These are phyloP conservation scores for Chironomus tepperi DNA, from an alignment of 1,140 invertebrate species.

Conservation along the genomic window DNA sequence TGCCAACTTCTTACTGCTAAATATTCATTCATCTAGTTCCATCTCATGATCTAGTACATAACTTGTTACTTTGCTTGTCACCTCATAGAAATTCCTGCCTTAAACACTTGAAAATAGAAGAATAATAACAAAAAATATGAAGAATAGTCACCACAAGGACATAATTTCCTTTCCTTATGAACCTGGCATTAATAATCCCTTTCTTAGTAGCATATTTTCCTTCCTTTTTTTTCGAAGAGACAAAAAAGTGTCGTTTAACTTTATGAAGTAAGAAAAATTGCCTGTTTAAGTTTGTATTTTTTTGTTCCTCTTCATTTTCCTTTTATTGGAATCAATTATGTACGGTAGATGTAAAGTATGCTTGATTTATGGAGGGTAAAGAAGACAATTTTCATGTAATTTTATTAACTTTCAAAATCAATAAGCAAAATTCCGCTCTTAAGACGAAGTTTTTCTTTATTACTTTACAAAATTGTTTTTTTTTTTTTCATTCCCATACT, in stretches of 20 bases:
- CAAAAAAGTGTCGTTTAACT: slow-evolving; percentile 13
- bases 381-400: slow-evolving; percentile 22
- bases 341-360: not conserved
- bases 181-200: no score
- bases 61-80: no score
- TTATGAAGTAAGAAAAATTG: slow-evolving; percentile 14
- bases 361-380: slow-evolving; percentile 13
- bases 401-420: slow-evolving; percentile 22
- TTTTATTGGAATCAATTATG: slow-evolving; percentile 16
- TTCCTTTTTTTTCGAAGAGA: not conserved
- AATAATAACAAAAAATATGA: no score
- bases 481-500: not conserved
- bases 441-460: not conserved
- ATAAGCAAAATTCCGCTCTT: slow-evolving; percentile 9
- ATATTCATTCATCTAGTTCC: no score
- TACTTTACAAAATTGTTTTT: slow-evolving; percentile 15
- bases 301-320: not conserved
- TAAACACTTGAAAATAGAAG: no score
- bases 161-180: no score
- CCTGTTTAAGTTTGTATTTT: slow-evolving; percentile 17
- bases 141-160: no score
- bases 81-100: no score
- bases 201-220: no score
- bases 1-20: no score
- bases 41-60: no score